These are phyloP conservation scores for Prunella strophiata DNA, from an alignment of 2,797 vertebrate genomes.

Conservation along the genomic window DNA sequence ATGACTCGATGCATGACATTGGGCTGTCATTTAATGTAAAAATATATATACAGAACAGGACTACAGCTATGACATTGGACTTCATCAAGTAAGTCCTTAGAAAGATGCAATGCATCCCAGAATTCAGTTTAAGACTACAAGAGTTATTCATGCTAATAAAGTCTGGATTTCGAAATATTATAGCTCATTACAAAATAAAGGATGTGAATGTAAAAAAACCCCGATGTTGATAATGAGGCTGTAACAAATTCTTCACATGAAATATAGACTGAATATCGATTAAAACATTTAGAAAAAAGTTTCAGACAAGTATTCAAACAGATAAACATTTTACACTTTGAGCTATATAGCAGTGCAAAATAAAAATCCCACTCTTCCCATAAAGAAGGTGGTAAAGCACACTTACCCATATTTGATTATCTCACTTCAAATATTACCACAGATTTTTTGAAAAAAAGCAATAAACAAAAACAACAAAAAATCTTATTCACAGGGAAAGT, in stretches of 20 bases:
- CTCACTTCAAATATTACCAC: background rate
- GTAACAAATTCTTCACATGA: background rate
- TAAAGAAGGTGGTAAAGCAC: background rate
- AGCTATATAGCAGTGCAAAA: background rate
- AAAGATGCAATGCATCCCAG: background rate
- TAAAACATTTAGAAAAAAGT: background rate
- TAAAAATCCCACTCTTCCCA: background rate
- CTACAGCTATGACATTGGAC: background rate
- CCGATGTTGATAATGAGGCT: background rate
- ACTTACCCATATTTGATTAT: background rate
- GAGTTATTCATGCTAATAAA: background rate
- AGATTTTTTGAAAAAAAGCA: background rate
- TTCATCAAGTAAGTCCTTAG: background rate
- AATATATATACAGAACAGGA: background rate
- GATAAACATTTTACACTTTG: slow-evolving; percentile 17
- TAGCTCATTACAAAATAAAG: background rate
- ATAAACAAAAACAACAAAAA: background rate
- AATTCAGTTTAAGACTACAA: background rate
- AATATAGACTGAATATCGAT: slow-evolving; percentile 9
- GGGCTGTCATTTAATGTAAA: background rate
- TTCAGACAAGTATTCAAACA: slow-evolving; percentile 30
- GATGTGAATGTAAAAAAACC: background rate
- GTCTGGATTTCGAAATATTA: background rate
- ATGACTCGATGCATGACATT: background rate
- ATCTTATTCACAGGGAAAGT: background rate